Evolutionary conservation across 2,113 vertebrate species (phyloP), one percentile per base, ranked within the genome.

Genomic region (Ophthalmolycus amberensis): DNA sequence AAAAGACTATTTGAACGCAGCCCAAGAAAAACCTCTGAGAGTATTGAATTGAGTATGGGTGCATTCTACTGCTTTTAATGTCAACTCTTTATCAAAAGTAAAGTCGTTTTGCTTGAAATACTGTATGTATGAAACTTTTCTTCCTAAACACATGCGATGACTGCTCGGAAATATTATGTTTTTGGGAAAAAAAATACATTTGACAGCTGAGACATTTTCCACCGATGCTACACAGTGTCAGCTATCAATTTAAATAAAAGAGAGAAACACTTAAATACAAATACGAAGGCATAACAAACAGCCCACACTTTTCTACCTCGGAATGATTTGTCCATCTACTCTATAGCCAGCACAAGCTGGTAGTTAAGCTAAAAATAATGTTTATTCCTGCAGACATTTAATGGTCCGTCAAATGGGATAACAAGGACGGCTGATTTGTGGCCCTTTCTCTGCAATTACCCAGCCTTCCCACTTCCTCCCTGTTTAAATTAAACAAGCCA

Each of bases 401-500:
- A 94, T 94, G 93, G 93, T 91, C 90, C 91, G 79, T 93, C 91
- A 92, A 93, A 94, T 94, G 89, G 91, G 93, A 92, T 94, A 94
- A 94, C 92, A 94, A 94, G 93, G 91, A 88, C 81, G 90, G 90
- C 79, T 92, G 91, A 93, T 93, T 93, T 94, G 93, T 94, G 91
- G 91, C 87, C 75, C 90, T 88, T 76, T 88, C 90, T 92, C 90
- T 92, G 90, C 90, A 94, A 94, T 94, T 94, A 94, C 93, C 89
- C 89, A 84, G 86, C 85, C 83, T 89, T 88, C 86, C 89, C 88
- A 90, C 85, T 93, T 90, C 91, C 92, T 90, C 88, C 85, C 89
- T 90, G 87, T 93, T 92, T 92, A 92, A 93, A 94, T 94, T 92
- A 94, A 94, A 94, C 93, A 94, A 92, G 88, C 91, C 93, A 94